phyloP scores from a whole-genome alignment of 2,888 invertebrate species.

The Spilarctia lutea region DNA sequence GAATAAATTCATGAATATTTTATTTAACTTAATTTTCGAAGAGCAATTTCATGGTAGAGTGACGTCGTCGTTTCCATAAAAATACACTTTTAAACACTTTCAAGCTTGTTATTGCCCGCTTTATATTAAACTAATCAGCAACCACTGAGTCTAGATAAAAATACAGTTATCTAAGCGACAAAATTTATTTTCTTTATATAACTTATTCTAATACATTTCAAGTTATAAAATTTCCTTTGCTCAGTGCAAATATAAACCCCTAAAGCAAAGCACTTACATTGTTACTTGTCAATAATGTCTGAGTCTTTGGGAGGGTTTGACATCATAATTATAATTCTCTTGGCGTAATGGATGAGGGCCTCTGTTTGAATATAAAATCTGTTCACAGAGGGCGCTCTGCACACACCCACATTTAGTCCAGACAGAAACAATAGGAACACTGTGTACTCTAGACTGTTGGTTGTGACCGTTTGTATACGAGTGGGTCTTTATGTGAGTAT shows the following conservation, averaged over 20 bases:
- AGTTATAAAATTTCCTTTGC: neutral
- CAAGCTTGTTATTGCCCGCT: constrained; percentile 32
- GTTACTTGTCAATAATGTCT: constrained; percentile 17
- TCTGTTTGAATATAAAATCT: constrained; percentile 33
- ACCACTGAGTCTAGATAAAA: constrained; percentile 3
- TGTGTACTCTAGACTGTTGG: constrained; percentile 22
- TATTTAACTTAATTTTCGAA: constrained; percentile 33
- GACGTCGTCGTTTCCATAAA: constrained; percentile 49
- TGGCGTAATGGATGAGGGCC: constrained; percentile 23
- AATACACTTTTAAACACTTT: constrained; percentile 35
- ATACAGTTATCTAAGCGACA: neutral
- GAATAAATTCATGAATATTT: constrained; percentile 40
- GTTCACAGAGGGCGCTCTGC: constrained; percentile 30
- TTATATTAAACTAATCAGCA: constrained; percentile 26
- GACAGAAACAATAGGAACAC: constrained; percentile 15
- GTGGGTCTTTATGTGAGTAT: neutral
- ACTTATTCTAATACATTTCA: neutral
- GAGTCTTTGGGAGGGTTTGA: constrained; percentile 28
- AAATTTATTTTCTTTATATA: neutral
- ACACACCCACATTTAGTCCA: constrained; percentile 33
- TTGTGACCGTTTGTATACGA: constrained; percentile 10
- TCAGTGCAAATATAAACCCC: neutral
- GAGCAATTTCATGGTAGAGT: constrained; percentile 28
- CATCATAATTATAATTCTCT: constrained; percentile 34
- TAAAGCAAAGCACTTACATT: neutral